Evolutionary conservation across 2,113 vertebrate species (phyloP).

Genomic region (Ciconia boyciana): DNA sequence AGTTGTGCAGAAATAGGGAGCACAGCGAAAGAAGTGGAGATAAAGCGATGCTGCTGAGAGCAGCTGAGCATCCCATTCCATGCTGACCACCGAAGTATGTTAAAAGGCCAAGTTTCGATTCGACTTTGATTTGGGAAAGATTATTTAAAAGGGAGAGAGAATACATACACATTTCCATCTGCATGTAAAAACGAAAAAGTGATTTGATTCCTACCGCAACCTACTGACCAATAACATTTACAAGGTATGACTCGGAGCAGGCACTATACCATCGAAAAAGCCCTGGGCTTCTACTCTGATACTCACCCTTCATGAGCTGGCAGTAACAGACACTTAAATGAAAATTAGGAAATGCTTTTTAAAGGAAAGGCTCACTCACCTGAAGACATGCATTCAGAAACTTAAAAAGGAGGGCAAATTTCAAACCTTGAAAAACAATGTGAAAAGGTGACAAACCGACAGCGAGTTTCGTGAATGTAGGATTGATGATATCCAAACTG

Average conservation of each 20-base stretch:
- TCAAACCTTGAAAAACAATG: not conserved
- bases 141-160: not conserved
- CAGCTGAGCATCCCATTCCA: not conserved
- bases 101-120: not conserved
- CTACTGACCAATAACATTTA: not conserved
- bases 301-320: too few relatives aligned
- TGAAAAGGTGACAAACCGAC: not conserved
- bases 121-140: not conserved
- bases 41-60: not conserved
- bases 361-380: not conserved
- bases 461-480: not conserved
- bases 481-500: not conserved
- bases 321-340: not conserved
- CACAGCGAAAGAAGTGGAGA: not conserved
- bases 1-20: not conserved
- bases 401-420: not conserved
- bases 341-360: not conserved
- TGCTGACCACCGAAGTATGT: fast-evolving
- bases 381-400: not conserved
- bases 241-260: not conserved
- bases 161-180: not conserved
- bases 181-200: fast-evolving
- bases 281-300: not conserved
- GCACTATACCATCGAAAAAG: fast-evolving
- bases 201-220: not conserved